Base-by-base conservation (phyloP, 2,113 vertebrate species). In the Pterocles orientalis region DNA sequence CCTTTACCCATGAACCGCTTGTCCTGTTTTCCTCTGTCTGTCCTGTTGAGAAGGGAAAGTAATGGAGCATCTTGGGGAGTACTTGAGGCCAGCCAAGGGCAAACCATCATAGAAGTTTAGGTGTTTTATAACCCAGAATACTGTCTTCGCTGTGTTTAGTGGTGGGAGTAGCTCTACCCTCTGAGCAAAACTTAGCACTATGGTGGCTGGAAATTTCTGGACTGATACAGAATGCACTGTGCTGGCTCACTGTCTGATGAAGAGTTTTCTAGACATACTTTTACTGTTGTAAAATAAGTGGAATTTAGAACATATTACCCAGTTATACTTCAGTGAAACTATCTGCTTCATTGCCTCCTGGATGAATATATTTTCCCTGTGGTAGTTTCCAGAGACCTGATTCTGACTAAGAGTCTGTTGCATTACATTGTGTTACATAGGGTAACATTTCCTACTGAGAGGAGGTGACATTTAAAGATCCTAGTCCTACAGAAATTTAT, bases 351-450 rank as follows among this genome's bases (percentile, higher is more conserved):
- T 53, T 95, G 84, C 51, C 34, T 86, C 24, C n/a, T 86, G 50
- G 39, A 76, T 90, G 80, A 95, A 65, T 88, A 7, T 68, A 81
- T 92, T 84, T 95, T 94, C 60, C 53, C 61, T 84, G 29, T 79
- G 18, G 90, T 91, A n/a, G 83, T 81, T 94, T 94, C 83, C 92
- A 90, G 88, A 96, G 65, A 82, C 80, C 76, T 90, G 83, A 72
- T 69, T 96, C 60, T 93, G 90, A 94, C 82, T 84, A 92, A 92
- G 28, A 85, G n/a, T 26, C 54, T 85, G 31, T 60, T 89, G 61
- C 36, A 89, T 70, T 88, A 70, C 68, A 75, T 34, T 90, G 5
- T 23, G 1, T 81, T 93, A 75, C 83, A n/a, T 60, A 66, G 58
- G 34, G 43, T 96, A 93, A 90, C 85, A 92, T 96, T 94, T 94